Conservation (phyloP, 2,797 vertebrate species). For the Protonibea diacanthus region DNA sequence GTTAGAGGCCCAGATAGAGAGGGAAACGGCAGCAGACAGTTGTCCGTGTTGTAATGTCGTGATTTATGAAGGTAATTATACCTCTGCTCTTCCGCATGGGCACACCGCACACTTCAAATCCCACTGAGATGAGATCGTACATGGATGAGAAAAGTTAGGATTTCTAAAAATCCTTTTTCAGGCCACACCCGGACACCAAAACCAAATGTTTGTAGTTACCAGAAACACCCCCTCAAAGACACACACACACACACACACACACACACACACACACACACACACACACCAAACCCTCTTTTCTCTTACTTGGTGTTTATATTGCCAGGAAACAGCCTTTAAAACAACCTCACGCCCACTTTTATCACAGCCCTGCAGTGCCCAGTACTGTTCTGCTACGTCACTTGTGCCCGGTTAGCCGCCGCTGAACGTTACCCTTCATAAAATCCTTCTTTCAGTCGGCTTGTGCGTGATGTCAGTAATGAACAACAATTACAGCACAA, state of each 20-base stretch:
- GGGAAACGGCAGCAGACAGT: conserved; percentile 39
- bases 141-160: conserved; percentile 56
- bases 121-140: conserved; percentile 26
- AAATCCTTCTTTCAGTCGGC: conserved; percentile 29
- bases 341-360: conserved; percentile 64
- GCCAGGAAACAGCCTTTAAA: conserved; percentile 70
- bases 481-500: conserved; percentile 18
- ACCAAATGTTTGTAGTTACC: conserved; percentile 76
- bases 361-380: conserved; percentile 44
- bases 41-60: conserved; percentile 34
- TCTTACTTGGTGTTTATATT: conserved; percentile 61
- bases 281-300: conserved; percentile 31
- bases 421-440: conserved; percentile 53
- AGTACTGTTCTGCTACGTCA: conserved; percentile 33
- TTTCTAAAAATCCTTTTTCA: conserved; percentile 54
- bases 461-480: conserved; percentile 4
- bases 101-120: conserved; percentile 44
- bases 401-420: background rate
- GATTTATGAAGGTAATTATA: conserved; percentile 74
- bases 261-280: conserved; percentile 6
- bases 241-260: conserved; percentile 12
- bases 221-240: conserved; percentile 56
- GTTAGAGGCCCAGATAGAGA: conserved; percentile 27
- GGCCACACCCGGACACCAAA: conserved; percentile 72
- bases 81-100: conserved; percentile 60